Evolutionary conservation across 2,888 invertebrate species (phyloP), one percentile per base, ranked within the genome.

Genomic region (Meghimatium bilineatum): DNA sequence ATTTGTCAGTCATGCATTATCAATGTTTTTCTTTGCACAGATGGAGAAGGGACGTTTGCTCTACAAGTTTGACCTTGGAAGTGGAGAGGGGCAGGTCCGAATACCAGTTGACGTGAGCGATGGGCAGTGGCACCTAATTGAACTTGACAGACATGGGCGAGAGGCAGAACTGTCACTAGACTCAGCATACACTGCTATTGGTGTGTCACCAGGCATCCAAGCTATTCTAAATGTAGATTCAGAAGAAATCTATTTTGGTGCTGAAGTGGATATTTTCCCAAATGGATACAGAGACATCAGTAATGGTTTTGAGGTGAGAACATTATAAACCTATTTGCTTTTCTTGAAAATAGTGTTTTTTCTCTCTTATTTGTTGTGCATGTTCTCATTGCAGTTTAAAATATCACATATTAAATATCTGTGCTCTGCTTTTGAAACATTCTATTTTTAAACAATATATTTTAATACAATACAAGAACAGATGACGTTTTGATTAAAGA

Each of bases 11-110:
- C n/a, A n/a, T 63, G 60, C 26, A 63, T n/a, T n/a, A n/a, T 63
- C 3, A 63, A 63, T 63, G 26, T 56, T 63, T 5, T 56, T 63
- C n/a, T 63, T n/a, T 26, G 14, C n/a, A 63, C 90, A 95, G 95
- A 95, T 96, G 82, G 96, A 95, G 32, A 96, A 97, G 93, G 98
- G 98, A 0, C 95, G 95, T 77, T 95, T 98, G 23, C 97, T 97
- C 93, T 97, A 97, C 94, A 95, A 97, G 88, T 97, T 98, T 95
- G 97, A 99, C 93, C 95, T 98, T 88, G 99, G 99, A 34, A 96
- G 97, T 88, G 99, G 98, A 12, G 97, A 97, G 93, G 97, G 97
- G 63, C 94, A 96, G 81, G 96, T 97, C 52, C 96, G 97, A 1
- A 95, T 96, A 52, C 96, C 96, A 84, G 94, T 96, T n/a, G 95